Conservation (phyloP, 64 coral and sea anemone species). For the Catalaphyllia jardinei region DNA sequence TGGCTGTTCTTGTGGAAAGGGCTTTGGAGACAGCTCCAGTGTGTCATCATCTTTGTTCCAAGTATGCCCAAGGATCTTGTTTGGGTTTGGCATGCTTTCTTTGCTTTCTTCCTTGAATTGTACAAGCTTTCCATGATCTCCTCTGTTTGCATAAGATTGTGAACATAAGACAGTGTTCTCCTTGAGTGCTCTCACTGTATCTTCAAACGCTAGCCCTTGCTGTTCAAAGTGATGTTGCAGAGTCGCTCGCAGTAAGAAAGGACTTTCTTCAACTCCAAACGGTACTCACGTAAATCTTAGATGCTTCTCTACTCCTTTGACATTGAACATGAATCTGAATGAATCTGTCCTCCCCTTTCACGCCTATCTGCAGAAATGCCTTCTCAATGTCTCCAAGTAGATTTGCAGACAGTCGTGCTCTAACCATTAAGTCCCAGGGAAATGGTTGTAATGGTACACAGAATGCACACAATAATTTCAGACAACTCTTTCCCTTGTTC, state of each 20-base stretch:
- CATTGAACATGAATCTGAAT: constrained; percentile 1
- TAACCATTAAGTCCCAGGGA: not conserved
- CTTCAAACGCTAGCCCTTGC: not conserved
- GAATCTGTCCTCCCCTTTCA: not conserved
- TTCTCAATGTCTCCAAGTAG: not conserved
- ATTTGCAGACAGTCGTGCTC: not conserved
- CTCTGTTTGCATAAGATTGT: not conserved
- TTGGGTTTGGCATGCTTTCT: not conserved
- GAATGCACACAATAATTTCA: too few relatives aligned
- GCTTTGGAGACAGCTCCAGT: too few relatives aligned
- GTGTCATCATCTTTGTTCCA: too few relatives aligned
- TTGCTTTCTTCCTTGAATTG: not conserved
- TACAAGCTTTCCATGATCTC: not conserved
- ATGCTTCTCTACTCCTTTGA: not conserved
- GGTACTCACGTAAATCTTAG: not conserved
- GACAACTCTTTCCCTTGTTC: too few relatives aligned
- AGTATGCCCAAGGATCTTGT: too few relatives aligned
- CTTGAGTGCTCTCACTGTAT: not conserved
- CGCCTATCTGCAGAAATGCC: not conserved
- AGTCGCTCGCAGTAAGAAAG: too few relatives aligned
- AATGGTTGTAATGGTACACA: not conserved
- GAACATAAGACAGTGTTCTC: constrained; percentile 8
- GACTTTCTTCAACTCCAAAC: too few relatives aligned
- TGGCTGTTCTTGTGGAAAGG: too few relatives aligned
- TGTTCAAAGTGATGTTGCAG: not conserved